Percentiles rank a stretch among this genome's conserved stretches.
Conservation (phyloP, 1,140 invertebrate species). For the Lucilia cuprina region DNA sequence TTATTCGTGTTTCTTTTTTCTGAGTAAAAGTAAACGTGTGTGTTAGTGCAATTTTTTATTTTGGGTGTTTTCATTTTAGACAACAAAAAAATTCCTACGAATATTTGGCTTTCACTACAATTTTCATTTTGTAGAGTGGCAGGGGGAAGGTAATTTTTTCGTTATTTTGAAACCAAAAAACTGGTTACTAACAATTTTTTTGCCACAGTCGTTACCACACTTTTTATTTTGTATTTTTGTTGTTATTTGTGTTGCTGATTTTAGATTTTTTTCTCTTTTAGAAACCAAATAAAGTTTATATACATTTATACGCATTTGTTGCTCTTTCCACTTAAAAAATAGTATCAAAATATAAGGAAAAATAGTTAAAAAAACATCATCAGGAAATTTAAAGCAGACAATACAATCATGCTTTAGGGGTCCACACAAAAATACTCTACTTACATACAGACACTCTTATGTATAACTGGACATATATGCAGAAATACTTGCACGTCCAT, state of each 20-base stretch:
- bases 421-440: background rate
- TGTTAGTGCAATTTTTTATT: background rate
- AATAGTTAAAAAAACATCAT: background rate
- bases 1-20: too few relatives aligned
- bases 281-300: background rate
- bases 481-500: background rate
- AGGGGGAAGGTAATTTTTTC: background rate
- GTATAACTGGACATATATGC: too few relatives aligned
- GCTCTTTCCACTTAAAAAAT: background rate
- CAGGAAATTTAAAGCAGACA: background rate
- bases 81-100: background rate
- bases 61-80: background rate
- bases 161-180: background rate
- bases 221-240: background rate
- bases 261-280: background rate
- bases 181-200: background rate
- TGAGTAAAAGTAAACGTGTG: background rate
- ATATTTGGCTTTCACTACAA: background rate
- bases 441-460: background rate
- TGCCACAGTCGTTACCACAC: background rate
- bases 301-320: background rate
- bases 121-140: background rate
- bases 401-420: slow-evolving; percentile 1
- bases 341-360: background rate
- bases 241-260: background rate